Evolutionary conservation across 2,888 invertebrate genomes (phyloP), one percentile per base, ranked within the genome.

Genomic region (Cataglyphis rosenhaueri): DNA sequence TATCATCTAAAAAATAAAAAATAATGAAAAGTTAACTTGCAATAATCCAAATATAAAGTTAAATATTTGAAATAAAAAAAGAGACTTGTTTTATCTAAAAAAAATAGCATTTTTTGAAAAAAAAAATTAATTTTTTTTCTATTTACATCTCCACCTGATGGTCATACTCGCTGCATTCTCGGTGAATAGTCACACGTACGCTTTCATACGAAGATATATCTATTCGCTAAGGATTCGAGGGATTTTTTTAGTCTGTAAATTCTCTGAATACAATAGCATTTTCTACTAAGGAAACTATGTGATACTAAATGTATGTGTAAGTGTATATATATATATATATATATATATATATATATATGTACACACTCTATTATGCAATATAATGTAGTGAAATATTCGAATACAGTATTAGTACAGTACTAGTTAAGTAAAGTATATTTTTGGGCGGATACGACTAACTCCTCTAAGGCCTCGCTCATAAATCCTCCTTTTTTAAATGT

Each of bases 381-480:
- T 87, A 91, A 87, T 89, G 86, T 90, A 88, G 89, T 87, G 91
- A 90, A 90, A 89, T 91, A 87, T 83, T 90, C 84, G 75, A 89
- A 83, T 91, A 89, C 82, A 83, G 85, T 90, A 88, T 35, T 35
- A 64, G 83, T 91, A 88, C 76, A 76, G 83, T 86, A 85, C 88
- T 90, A 86, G 21, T 38, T 84, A 86, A 87, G 86, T 87, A 87
- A 92, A 92, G 90, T 92, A 91, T 93, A 52, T 65, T 71, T 74
- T 75, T 94, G 94, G 94, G 94, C 94, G 94, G 94, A 94, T 94
- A 93, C 92, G 92, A 93, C 94, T 94, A 94, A 94, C 93, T 93
- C 91, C 94, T 76, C 76, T 94, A 94, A 94, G 94, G 94, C 94
- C 94, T 94, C 94, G 91, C 94, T 94, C 92, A 93, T 93, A 86